Base-by-base conservation (phyloP, 1,140 invertebrate genomes). In the Magallana angulata region DNA sequence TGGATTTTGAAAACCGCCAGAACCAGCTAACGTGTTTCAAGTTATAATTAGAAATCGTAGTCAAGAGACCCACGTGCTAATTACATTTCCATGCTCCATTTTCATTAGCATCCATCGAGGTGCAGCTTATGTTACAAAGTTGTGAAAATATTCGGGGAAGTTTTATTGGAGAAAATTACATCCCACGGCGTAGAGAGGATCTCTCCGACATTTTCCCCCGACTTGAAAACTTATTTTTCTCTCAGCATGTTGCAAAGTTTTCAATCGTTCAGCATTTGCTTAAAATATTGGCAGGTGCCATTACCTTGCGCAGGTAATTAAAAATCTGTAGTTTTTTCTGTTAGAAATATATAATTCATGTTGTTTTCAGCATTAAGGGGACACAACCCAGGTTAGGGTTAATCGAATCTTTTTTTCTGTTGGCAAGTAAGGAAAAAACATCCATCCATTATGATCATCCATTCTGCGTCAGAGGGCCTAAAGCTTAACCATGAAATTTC, bases 61-160 rank as follows among this genome's bases (percentile, higher is more conserved):
- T 76, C 68, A 76, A 76, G 68, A 48, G 24, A 30, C 18, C 68
- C 8, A 30, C 68, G 68, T 30, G 68, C 24, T 76, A 30, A 76
- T 76, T 76, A 76, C 68, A 76, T 76, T 76, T 76, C 68, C 68
- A 30, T 76, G 68, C 68, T 76, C 68, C 68, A 76, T 76, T 76
- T 76, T 76, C 68, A 76, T 76, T 76, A 76, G 24, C 68, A 76
- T 76, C 68, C 68, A 76, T 76, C 68, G 36, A 76, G 68, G 68
- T 76, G 68, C 68, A 76, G 24, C 68, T 76, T 24, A 76, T 76
- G 68, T 76, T 76, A 76, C 68, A 76, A 76, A 76, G 68, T 76
- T 76, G 24, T 76, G 68, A 76, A 76, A 76, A 76, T 76, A 76
- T 76, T 76, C 68, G 36, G 30, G 68, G 68, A 76, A 76, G 24